Conservation (phyloP, 2,113 vertebrate genomes). For the Desmodus rotundus region DNA sequence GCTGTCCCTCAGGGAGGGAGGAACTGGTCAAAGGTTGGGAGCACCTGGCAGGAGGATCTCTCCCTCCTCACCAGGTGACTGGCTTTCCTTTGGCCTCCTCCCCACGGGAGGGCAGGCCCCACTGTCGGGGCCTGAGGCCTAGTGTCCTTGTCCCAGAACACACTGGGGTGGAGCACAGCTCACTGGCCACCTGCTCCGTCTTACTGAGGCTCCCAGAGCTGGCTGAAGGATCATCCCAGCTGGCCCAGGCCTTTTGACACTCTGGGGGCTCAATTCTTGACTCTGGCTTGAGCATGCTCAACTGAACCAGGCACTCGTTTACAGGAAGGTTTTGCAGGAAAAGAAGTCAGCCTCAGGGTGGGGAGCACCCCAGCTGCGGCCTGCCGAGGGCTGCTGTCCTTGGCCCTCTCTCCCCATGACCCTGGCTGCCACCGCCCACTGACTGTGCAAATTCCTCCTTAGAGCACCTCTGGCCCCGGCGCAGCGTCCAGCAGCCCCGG, state of each 20-base stretch:
- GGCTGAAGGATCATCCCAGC: accelerated
- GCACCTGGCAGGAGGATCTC: background rate
- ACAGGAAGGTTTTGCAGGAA: background rate
- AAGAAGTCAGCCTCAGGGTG: background rate
- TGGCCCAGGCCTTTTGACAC: background rate
- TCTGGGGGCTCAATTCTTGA: no score
- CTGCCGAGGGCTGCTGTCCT: background rate
- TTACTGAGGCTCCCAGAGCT: background rate
- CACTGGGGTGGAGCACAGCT: background rate
- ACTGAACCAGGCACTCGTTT: background rate
- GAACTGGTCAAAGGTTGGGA: conserved; percentile 9
- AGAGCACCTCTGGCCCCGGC: background rate
- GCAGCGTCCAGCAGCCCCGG: accelerated
- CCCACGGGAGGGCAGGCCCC: background rate
- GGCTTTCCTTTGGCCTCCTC: background rate
- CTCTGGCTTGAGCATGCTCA: background rate
- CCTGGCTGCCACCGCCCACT: background rate
- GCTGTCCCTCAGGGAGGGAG: background rate
- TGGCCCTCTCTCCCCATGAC: background rate
- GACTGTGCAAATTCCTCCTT: background rate
- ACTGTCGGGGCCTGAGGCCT: background rate
- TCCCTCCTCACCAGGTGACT: background rate
- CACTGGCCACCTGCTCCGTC: background rate
- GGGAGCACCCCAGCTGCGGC: background rate
- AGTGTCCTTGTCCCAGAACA: background rate